Base-by-base conservation (phyloP, 1,140 invertebrate genomes). In the Antheraea mylitta region DNA sequence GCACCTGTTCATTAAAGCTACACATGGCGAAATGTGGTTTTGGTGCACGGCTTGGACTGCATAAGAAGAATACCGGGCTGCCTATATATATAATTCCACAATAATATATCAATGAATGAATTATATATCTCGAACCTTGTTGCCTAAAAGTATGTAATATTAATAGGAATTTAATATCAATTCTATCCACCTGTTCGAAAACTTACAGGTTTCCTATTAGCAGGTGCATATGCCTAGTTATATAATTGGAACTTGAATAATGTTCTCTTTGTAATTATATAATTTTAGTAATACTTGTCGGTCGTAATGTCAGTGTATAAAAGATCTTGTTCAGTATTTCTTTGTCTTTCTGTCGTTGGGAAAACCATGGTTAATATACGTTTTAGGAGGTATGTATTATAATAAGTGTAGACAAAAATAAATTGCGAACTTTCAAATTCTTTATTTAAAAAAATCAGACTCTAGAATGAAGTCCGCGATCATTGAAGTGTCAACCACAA, bases 1-100 rank as follows among this genome's bases (percentile, higher is more conserved):
- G 77, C 87, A 90, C 86, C 87, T 90, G 87, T 79, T 76, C 80
- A 78, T 83, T 85, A 80, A n/a, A n/a, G 73, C 77, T 80, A 77
- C 85, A 87, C 76, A 87, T 90, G 85, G 79, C 82, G 85, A 85
- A 83, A 86, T 80, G 75, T 69, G 81, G 76, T 84, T 83, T 81
- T 38, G 73, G 75, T 73, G 72, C 73, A 76, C 62, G 69, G 76
- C 71, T 78, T 78, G 71, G 73, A 75, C 72, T 65, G 71, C 77
- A 80, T 80, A 18, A 42, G 37, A 18, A 53, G 45, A 13, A 53
- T 53, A 53, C 45, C 45, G 45, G 1, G 38, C 38, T 42, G 7
- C 38, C 11, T 42, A 42, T 42, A 42, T 9, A 42, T 42, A 42
- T 42, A 8, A 42, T 42, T 7, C 11, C 11, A 42, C 38, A 42